Conservation (phyloP, 1,140 invertebrate species). For the Micrasema longulum region DNA sequence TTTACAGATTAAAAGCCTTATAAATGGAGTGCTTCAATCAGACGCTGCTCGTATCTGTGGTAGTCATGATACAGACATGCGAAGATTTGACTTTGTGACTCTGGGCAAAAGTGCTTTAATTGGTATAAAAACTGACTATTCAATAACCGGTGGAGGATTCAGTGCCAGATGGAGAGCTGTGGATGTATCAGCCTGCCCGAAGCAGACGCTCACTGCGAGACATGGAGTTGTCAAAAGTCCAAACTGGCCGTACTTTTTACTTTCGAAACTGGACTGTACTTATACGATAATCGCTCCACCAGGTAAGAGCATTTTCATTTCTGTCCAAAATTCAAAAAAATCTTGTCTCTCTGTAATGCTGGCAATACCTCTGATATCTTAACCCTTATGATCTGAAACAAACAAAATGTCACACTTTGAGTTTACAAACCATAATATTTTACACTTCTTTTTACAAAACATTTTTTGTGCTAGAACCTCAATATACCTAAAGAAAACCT, state of each 20-base stretch:
- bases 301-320: conserved; percentile 57
- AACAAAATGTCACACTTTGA: no score
- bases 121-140: conserved; percentile 79
- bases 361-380: no score
- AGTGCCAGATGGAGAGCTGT: conserved; percentile 75
- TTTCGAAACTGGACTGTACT: conserved; percentile 76
- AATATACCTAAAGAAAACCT: no score
- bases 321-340: no score
- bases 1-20: conserved; percentile 42
- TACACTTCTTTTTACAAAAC: no score
- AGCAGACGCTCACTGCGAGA: conserved; percentile 72
- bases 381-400: no score
- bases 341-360: no score
- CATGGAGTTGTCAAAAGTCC: conserved; percentile 72
- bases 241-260: conserved; percentile 76
- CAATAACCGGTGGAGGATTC: conserved; percentile 75
- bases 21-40: conserved; percentile 55
- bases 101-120: conserved; percentile 70
- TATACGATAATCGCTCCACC: conserved; percentile 74
- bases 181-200: conserved; percentile 75
- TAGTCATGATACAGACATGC: conserved; percentile 67
- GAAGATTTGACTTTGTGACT: conserved; percentile 73
- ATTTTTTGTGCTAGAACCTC: no score
- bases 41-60: conserved; percentile 70
- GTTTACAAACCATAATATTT: no score